Evolutionary conservation across 2,888 invertebrate genomes (phyloP).

Genomic region (Stramonita haemastoma): DNA sequence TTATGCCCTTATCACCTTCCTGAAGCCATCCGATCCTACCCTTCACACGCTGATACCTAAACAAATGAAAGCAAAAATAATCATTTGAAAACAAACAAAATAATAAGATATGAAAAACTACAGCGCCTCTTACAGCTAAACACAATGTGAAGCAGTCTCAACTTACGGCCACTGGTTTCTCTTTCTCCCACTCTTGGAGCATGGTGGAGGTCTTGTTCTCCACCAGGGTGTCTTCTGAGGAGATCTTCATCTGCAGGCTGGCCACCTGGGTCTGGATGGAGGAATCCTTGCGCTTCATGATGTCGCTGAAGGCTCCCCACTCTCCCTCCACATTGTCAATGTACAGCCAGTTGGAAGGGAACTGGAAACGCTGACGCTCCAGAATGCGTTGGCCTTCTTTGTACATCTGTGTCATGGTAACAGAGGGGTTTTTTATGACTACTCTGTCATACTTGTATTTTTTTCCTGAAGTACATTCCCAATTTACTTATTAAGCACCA

Average conservation of each 20-base stretch:
- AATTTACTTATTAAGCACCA: no score
- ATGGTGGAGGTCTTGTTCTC: conserved; percentile 95
- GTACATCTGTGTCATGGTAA: conserved; percentile 83
- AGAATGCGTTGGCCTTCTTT: conserved; percentile 97
- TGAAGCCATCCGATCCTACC: no score
- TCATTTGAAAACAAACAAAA: no score
- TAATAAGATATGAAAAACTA: no score
- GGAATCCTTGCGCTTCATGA: conserved; percentile 97
- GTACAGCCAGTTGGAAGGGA: conserved; percentile 97
- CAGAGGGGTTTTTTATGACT: no score
- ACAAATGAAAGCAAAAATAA: no score
- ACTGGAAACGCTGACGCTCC: conserved; percentile 97
- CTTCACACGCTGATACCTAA: no score
- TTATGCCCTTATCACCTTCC: no score
- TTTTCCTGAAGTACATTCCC: no score
- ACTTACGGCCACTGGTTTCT: conserved; percentile 91
- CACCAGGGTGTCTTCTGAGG: conserved; percentile 98
- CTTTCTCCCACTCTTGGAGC: conserved; percentile 97
- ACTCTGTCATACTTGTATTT: no score
- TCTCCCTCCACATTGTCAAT: conserved; percentile 99
- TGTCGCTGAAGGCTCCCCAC: conserved; percentile 99
- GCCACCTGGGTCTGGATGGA: conserved; percentile 77
- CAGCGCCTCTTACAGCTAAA: background rate
- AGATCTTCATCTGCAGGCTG: conserved; percentile 95
- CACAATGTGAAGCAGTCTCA: background rate